phyloP scores from a whole-genome alignment of 2,888 invertebrate genomes.

The Andrena hattorfiana region DNA sequence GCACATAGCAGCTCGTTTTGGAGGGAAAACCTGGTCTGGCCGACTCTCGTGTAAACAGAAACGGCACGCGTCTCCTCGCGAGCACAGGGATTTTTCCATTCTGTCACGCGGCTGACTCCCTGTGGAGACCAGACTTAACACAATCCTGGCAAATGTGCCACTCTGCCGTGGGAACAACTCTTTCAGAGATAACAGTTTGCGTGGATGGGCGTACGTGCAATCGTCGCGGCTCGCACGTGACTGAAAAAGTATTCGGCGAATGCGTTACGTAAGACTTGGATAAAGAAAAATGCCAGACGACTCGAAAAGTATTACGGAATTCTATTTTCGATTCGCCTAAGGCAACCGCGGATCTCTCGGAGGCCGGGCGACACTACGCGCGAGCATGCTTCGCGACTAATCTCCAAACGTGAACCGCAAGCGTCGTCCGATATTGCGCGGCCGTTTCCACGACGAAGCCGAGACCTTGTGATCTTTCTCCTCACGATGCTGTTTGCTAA shows the following conservation, averaged over 20 bases:
- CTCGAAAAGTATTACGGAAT: constrained; percentile 23
- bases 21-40: constrained; percentile 43
- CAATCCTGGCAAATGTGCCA: too few species aligned
- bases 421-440: constrained; percentile 14
- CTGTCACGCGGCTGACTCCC: too few species aligned
- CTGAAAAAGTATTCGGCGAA: background rate
- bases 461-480: too few species aligned
- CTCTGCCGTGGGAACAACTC: too few species aligned
- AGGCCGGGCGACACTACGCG: background rate
- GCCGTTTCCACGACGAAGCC: background rate
- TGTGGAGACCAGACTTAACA: too few species aligned
- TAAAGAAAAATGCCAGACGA: background rate
- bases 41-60: constrained; percentile 25
- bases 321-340: constrained; percentile 15
- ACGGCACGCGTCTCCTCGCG: constrained; percentile 17
- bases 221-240: too few species aligned
- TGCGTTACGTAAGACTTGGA: background rate
- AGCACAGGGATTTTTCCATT: background rate
- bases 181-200: too few species aligned
- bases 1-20: constrained; percentile 28
- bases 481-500: too few species aligned
- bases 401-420: constrained; percentile 14
- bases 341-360: background rate
- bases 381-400: background rate
- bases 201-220: too few species aligned